These are phyloP conservation scores for Nemapogon koenigi DNA, from an alignment of 2,888 invertebrate species.

Conservation along the genomic window DNA sequence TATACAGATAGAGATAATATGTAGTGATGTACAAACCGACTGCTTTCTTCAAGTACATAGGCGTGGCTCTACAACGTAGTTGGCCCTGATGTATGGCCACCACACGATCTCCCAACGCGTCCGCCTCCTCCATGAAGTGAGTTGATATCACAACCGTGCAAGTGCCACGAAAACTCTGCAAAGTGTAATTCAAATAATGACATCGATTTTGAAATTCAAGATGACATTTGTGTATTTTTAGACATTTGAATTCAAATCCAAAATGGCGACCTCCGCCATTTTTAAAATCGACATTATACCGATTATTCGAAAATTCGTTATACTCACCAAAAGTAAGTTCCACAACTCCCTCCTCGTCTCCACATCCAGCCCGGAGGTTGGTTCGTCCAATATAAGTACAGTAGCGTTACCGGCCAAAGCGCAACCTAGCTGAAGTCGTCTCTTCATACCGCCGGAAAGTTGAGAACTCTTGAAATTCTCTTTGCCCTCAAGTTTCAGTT, in stretches of 20 bases:
- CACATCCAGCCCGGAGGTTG: conserved; percentile 86
- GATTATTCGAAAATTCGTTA: too few relatives aligned
- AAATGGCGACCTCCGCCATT: too few relatives aligned
- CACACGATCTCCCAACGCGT: conserved; percentile 88
- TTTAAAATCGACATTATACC: too few relatives aligned
- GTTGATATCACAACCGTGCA: conserved; percentile 89
- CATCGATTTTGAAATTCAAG: too few relatives aligned
- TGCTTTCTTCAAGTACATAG: conserved; percentile 79
- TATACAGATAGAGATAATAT: too few relatives aligned
- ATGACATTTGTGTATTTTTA: too few relatives aligned
- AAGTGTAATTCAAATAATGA: too few relatives aligned
- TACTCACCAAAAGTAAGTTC: conserved; percentile 72
- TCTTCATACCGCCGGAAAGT: conserved; percentile 89
- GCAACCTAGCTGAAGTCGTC: conserved; percentile 84
- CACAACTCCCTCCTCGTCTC: conserved; percentile 82
- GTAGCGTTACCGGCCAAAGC: conserved; percentile 81
- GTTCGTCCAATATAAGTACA: conserved; percentile 74
- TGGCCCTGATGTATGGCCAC: conserved; percentile 82
- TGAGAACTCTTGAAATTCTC: conserved; percentile 61
- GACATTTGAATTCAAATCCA: too few relatives aligned
- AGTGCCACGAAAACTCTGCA: conserved; percentile 61
- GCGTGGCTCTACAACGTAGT: conserved; percentile 80
- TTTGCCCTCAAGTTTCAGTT: conserved; percentile 56
- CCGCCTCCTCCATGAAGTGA: conserved; percentile 97
- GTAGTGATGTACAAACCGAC: conserved; percentile 33